Conservation (phyloP, 2,888 invertebrate genomes). For the Tiliacea citrago region DNA sequence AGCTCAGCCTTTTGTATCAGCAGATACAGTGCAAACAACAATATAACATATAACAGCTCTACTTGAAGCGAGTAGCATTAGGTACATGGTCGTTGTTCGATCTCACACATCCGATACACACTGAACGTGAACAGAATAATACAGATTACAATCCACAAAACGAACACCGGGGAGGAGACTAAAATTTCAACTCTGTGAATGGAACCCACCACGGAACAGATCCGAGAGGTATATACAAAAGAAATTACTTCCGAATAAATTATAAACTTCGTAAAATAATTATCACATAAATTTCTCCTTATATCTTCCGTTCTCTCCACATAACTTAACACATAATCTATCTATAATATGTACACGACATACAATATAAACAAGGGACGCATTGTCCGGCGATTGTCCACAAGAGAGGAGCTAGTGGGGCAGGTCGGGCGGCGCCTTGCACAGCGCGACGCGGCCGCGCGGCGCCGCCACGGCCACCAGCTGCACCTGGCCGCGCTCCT, state of each 20-base stretch:
- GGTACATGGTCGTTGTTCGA: constrained; percentile 81
- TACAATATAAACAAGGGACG: constrained; percentile 78
- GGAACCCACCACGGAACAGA: constrained; percentile 73
- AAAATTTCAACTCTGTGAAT: constrained; percentile 75
- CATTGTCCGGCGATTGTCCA: constrained; percentile 67
- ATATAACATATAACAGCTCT: constrained; percentile 86
- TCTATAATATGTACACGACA: constrained; percentile 84
- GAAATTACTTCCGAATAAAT: constrained; percentile 90
- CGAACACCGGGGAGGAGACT: constrained; percentile 76
- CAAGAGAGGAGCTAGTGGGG: constrained; percentile 53
- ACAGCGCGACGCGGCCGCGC: constrained; percentile 77
- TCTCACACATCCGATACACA: constrained; percentile 82
- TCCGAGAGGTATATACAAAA: constrained; percentile 86
- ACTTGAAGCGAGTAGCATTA: constrained; percentile 86
- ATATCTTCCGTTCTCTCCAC: constrained; percentile 85
- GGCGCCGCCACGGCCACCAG: constrained; percentile 88
- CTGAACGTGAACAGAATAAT: constrained; percentile 81
- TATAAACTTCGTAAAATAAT: constrained; percentile 90
- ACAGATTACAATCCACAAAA: constrained; percentile 81
- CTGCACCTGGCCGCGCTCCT: constrained; percentile 84
- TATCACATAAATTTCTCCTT: constrained; percentile 90
- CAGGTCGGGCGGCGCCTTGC: constrained; percentile 69
- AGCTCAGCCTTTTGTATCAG: constrained; percentile 75
- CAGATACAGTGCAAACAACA: constrained; percentile 83
- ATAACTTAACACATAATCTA: constrained; percentile 87